Percentiles rank a stretch among this genome's conserved stretches.
Evolutionary conservation across 2,888 invertebrate species (phyloP).

Genomic region (Drosophila birchii): DNA sequence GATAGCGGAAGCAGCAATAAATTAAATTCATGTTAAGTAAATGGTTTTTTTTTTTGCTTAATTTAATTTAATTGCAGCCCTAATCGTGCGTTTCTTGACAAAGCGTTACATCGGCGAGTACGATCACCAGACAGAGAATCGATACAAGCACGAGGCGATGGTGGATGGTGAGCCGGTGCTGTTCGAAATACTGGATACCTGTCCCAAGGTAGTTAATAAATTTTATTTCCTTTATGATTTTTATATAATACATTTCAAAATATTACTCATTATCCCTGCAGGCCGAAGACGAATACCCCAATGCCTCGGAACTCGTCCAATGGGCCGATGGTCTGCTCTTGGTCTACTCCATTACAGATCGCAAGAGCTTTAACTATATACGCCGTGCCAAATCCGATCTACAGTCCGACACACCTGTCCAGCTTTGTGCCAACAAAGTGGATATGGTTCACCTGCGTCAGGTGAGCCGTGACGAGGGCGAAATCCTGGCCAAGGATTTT

Average conservation of each 20-base stretch:
- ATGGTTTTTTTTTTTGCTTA: constrained; percentile 22
- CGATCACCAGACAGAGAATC: constrained; percentile 96
- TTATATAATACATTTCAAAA: accelerated
- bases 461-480: constrained; percentile 94
- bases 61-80: constrained; percentile 86
- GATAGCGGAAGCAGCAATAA: constrained; percentile 30
- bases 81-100: constrained; percentile 96
- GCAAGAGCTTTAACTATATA: constrained; percentile 93
- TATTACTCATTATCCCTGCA: constrained; percentile 71
- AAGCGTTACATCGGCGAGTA: constrained; percentile 97
- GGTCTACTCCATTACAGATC: constrained; percentile 95
- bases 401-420: constrained; percentile 90
- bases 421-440: constrained; percentile 95
- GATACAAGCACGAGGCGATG: constrained; percentile 95
- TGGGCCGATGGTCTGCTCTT: constrained; percentile 96
- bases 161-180: constrained; percentile 95
- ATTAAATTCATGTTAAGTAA: constrained; percentile 57
- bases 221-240: no score
- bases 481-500: constrained; percentile 94
- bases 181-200: constrained; percentile 96
- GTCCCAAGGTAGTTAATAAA: constrained; percentile 86
- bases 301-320: constrained; percentile 89
- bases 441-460: constrained; percentile 96
- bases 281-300: constrained; percentile 90
- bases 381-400: constrained; percentile 89